Evolutionary conservation across 2,113 vertebrate species (phyloP).

Genomic region (Formicarius rufipectus): DNA sequence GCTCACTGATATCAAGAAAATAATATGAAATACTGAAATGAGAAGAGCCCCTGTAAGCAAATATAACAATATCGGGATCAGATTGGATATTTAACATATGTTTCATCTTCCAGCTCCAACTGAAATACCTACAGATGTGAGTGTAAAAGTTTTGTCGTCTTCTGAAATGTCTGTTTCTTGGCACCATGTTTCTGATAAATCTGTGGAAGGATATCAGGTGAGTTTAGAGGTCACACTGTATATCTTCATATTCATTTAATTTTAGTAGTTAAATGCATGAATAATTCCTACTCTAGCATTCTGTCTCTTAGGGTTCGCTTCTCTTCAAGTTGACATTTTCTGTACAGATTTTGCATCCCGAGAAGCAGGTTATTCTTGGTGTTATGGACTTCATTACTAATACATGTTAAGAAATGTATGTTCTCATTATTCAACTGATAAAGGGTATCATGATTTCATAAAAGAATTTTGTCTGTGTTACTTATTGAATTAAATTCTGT

Average conservation of each 20-base stretch:
- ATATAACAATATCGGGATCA: neutral
- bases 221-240: slow-evolving; percentile 29
- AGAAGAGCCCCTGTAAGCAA: neutral
- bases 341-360: neutral
- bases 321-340: neutral
- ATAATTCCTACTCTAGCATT: neutral
- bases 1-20: neutral
- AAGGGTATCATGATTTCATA: neutral
- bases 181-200: slow-evolving; percentile 78
- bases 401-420: neutral
- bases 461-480: neutral
- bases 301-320: neutral
- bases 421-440: neutral
- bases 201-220: slow-evolving; percentile 91
- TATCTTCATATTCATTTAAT: neutral
- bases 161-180: slow-evolving; percentile 87
- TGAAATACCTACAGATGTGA: slow-evolving; percentile 80
- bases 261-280: neutral
- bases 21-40: neutral
- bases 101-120: slow-evolving; percentile 79
- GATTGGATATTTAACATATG: neutral
- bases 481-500: neutral
- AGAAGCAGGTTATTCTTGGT: neutral
- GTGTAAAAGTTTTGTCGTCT: slow-evolving; percentile 82
- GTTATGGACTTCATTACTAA: neutral